Percentiles rank a stretch among this genome's conserved stretches.
Conservation (phyloP, 2,797 vertebrate species). For the Myotis findleyi region DNA sequence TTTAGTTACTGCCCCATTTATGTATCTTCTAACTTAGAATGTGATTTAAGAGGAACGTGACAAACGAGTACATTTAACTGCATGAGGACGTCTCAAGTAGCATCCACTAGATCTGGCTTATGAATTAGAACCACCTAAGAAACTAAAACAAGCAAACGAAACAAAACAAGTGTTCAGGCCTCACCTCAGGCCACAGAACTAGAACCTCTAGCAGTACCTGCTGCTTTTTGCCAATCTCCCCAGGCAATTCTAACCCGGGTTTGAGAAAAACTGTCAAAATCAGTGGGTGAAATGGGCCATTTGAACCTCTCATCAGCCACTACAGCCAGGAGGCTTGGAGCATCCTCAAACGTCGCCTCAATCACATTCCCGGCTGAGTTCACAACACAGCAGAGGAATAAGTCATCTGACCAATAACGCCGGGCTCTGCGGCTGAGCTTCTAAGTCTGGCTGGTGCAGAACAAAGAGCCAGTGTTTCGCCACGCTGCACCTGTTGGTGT, state of each 20-base stretch:
- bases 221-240: background rate
- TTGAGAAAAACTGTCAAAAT: background rate
- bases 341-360: background rate
- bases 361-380: background rate
- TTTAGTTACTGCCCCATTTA: background rate
- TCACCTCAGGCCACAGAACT: background rate
- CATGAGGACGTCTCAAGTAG: background rate
- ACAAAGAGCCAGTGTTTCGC: constrained; percentile 61
- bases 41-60: background rate
- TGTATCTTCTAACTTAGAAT: background rate
- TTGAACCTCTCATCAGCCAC: background rate
- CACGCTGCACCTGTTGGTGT: background rate
- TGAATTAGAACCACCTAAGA: background rate
- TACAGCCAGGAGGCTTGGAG: background rate
- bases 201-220: background rate
- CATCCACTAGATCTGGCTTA: background rate
- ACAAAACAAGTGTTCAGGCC: background rate
- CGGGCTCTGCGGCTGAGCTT: background rate
- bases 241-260: background rate
- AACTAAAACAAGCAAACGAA: background rate
- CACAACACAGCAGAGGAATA: background rate
- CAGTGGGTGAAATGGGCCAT: background rate
- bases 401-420: background rate
- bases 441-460: background rate
- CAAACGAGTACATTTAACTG: background rate